These are phyloP conservation scores for Aplysia californica DNA, from an alignment of 1,140 invertebrate species.

Conservation along the genomic window DNA sequence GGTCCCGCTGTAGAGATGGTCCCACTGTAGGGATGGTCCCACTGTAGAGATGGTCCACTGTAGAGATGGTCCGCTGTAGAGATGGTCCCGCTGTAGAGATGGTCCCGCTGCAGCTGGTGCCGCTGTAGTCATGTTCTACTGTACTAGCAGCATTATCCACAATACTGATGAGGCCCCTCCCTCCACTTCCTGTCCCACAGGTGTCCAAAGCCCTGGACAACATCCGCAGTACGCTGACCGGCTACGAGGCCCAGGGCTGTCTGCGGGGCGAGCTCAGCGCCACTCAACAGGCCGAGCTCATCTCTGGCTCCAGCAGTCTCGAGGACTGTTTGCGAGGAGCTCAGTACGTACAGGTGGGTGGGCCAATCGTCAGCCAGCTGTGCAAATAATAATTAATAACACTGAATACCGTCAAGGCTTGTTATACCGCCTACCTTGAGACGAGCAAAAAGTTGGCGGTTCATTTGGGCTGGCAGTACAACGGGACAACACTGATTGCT, in stretches of 20 bases:
- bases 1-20: no score
- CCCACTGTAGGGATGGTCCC: no score
- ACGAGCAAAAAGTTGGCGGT: not conserved
- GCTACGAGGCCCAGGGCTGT: constrained; percentile 76
- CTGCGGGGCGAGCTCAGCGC: constrained; percentile 78
- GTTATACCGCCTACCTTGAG: not conserved
- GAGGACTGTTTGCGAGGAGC: constrained; percentile 70
- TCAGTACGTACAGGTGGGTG: constrained; percentile 49
- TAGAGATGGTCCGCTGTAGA: no score
- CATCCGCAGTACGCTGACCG: constrained; percentile 78
- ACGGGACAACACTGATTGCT: no score
- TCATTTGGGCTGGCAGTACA: no score
- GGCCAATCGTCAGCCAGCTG: no score
- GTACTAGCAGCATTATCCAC: not conserved
- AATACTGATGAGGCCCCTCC: not conserved
- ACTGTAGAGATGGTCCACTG: no score
- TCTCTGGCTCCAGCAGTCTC: constrained; percentile 69
- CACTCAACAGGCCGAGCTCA: constrained; percentile 79
- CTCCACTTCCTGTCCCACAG: not conserved
- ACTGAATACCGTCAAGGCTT: no score
- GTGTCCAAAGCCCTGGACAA: constrained; percentile 77
- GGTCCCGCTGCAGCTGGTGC: no score
- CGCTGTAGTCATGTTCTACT: no score
- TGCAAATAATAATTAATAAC: no score
- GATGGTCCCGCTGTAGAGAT: no score